Base-by-base conservation (phyloP, 2,797 vertebrate species). In the Neostethus bicornis region DNA sequence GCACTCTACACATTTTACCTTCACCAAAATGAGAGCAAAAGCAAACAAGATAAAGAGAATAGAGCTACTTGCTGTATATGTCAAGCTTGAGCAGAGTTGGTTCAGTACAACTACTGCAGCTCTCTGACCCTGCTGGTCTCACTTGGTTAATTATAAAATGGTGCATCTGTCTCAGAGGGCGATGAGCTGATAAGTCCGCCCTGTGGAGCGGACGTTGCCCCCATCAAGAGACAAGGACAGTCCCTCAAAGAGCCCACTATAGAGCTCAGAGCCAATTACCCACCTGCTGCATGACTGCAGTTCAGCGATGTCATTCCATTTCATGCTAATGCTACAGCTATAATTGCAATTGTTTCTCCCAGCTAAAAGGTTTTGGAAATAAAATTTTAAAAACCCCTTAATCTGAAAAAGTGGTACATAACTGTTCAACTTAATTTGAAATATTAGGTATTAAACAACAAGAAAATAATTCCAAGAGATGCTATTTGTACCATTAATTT, bases 241-340 rank as follows among this genome's bases (percentile, higher is more conserved):
- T 59, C 79, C 77, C 72, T 64, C 47, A 37, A 75, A 71, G 73
- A 12, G 19, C 51, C 72, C 57, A 34, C 67, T 44, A 75, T 56
- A 77, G 75, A 73, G 60, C 77, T 79, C 68, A 60, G 61, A 81
- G 71, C 85, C 89, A 90, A 88, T 90, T 88, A 90, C 81, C 81
- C 85, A 85, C 85, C 88, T 86, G 85, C 82, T 80, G 81, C 77
- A 77, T 71, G 74, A 80, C 75, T 58, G 74, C 51, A 20, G 66
- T 61, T 74, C 73, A 62, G 53, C 52, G 74, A 73, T 69, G 73
- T 85, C 79, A 77, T 76, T 70, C 79, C 60, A 74, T 76, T 70
- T 79, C 60, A 74, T 59, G 78, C 81, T 85, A 85, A 87, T 75
- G 62, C 56, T 64, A 70, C 28, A 24, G 56, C 57, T 38, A 60